A percentile compares a stretch with the other conserved stretches of the same genome.
Evolutionary conservation across 2,113 vertebrate species (phyloP).

Genomic region (Cyphomyrus discorhynchus): DNA sequence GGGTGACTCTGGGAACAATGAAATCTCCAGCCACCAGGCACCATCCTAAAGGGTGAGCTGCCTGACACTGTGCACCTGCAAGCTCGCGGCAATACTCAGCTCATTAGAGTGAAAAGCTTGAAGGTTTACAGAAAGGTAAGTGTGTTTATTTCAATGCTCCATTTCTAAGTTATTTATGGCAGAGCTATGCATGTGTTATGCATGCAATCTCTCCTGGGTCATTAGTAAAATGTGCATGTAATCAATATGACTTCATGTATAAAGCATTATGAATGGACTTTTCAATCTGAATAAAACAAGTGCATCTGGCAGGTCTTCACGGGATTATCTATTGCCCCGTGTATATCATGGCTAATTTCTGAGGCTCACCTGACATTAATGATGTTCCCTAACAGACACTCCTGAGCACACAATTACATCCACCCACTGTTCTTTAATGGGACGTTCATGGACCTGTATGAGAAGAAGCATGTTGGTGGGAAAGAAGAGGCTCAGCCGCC

Average conservation of each 20-base stretch:
- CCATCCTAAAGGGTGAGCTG: neutral
- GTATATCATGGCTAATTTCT: neutral
- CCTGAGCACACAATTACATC: neutral
- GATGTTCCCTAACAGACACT: neutral
- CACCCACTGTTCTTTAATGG: neutral
- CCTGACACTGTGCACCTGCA: neutral
- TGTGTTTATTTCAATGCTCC: neutral
- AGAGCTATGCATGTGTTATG: neutral
- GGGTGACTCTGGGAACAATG: neutral
- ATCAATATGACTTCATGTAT: neutral
- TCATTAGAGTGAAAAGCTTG: neutral
- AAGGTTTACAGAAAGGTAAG: neutral
- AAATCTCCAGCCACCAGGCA: neutral
- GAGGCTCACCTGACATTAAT: neutral
- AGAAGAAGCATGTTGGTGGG: neutral
- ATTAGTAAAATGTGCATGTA: neutral
- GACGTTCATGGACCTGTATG: neutral
- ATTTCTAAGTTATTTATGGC: neutral
- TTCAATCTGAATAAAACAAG: neutral
- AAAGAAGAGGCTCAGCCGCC: neutral
- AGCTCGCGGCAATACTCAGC: neutral
- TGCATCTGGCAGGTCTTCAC: neutral
- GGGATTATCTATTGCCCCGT: neutral
- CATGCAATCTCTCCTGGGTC: neutral
- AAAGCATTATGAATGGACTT: neutral